Base-by-base conservation (phyloP, 2,888 invertebrate genomes). In the Caenorhabditis auriculariae region DNA sequence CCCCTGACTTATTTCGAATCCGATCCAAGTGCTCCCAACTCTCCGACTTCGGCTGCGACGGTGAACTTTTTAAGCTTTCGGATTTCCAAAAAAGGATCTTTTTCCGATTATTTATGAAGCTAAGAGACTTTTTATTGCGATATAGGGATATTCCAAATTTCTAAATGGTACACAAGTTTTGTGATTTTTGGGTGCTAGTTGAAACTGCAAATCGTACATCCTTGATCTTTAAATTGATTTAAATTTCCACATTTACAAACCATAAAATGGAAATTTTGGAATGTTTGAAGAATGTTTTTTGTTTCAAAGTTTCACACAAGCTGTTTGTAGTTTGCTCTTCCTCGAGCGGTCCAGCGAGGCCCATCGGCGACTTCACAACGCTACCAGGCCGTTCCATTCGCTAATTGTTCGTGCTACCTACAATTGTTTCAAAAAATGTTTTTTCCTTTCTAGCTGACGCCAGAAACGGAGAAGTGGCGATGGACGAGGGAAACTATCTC, bases 351-450 rank as follows among this genome's bases (percentile, higher is more conserved):
- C 3, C 56, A 56, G 19, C 45, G 69, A 38, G 63, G 63, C 50
- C 61, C 59, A 32, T 69, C 69, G 0, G 54, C 67, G n/a, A 59
- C 49, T 28, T 75, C 76, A 3, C 59, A 64, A 1, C 43, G 76
- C 7, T 76, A 77, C 51, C 68, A 74, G 27, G 53, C 63, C 3
- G 73, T 75, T 21, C 77, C 77, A 2, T 55, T 69, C 42, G 23
- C 28, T 41, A 53, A 60, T 26, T 49, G 62, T 61, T n/a, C 47
- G 62, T 49, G 35, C 15, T 26, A 27, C 19, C 7, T 41, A 26
- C 6, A 12, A 27, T 24, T 9, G 17, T 5, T 5, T 28, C 4
- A 29, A 28, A 27, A 29, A 38, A 42, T 4, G 24, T 49, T 19
- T 6, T 29, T 7, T 46, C 56, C 5, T 21, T 50, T 23, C 50